Base-by-base conservation (phyloP, 2,888 invertebrate species). In the Synergus japonicus region DNA sequence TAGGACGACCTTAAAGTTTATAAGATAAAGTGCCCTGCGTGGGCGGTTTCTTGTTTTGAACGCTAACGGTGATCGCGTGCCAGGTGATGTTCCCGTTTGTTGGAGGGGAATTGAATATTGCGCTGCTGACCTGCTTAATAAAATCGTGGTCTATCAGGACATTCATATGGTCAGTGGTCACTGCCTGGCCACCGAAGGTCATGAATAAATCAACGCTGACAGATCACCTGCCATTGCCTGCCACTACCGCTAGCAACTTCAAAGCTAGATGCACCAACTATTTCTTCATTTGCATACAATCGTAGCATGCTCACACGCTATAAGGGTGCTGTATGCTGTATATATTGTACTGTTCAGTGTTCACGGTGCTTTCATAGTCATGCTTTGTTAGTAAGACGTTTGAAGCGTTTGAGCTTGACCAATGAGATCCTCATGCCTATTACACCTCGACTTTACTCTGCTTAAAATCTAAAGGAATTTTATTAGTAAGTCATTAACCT, bases 11-110 rank as follows among this genome's bases (percentile, higher is more conserved):
- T 69, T 37, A 73, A 69, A 2, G 29, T n/a, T 18, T 44, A 13
- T 12, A 22, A 73, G 37, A 73, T 73, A 73, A 73, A 73, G 49
- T 73, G 41, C 37, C 73, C 73, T 73, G 73, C 49, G 73, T 73
- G 49, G 73, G 73, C 73, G 44, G 66, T 65, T 79, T 79, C 81
- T 79, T 83, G 82, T 88, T 87, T 83, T 84, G 82, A 85, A 82
- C 81, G 85, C 82, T 89, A 88, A 89, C 88, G 88, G 89, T 87
- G 85, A 84, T 85, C 80, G 82, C 81, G 80, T 82, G 85, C 84
- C 83, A 88, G 87, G 88, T 87, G 88, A 86, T 83, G 86, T 85
- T 85, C 85, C 87, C 85, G 87, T 87, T 88, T 79, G 82, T 82
- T 83, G 82, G 84, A 85, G 85, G 69, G 49, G 69, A 29, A 69